Conservation (phyloP, 1,140 invertebrate species). For the Calycopis cecrops region DNA sequence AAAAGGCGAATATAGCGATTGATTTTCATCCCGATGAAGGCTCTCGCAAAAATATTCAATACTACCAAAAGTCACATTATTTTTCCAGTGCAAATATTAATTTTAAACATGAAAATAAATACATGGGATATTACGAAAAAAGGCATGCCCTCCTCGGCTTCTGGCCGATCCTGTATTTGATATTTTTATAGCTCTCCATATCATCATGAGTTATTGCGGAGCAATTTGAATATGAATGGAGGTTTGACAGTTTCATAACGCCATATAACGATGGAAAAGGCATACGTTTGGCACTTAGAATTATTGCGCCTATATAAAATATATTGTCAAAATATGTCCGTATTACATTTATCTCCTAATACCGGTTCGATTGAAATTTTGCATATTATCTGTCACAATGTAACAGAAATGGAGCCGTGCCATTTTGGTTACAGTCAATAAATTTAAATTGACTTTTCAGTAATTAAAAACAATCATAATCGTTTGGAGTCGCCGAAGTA, state of each 20-base stretch:
- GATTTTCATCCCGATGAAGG: too few species aligned
- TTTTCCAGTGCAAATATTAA: too few species aligned
- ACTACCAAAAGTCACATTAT: too few species aligned
- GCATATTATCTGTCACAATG: too few species aligned
- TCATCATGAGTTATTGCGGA: constrained; percentile 63
- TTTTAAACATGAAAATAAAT: neutral
- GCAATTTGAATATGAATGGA: constrained; percentile 65
- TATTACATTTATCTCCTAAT: too few species aligned
- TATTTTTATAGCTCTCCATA: constrained; percentile 66
- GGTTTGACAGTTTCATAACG: constrained; percentile 55
- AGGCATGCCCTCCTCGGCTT: constrained; percentile 16
- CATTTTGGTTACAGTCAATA: too few species aligned
- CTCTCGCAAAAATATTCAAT: too few species aligned
- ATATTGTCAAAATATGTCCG: too few species aligned
- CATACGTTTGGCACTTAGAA: constrained; percentile 20
- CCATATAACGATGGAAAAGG: constrained; percentile 34
- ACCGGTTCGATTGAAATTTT: too few species aligned
- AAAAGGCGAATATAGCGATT: too few species aligned
- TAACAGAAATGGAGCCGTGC: too few species aligned
- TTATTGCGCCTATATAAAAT: constrained; percentile 14
- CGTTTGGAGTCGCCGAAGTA: constrained; percentile 36
- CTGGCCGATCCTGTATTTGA: constrained; percentile 51
- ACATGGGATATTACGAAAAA: constrained; percentile 1
- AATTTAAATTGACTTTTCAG: too few species aligned
- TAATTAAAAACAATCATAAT: constrained; percentile 9